Evolutionary conservation across 2,113 vertebrate genomes (phyloP).

Genomic region (Zapornia atra): DNA sequence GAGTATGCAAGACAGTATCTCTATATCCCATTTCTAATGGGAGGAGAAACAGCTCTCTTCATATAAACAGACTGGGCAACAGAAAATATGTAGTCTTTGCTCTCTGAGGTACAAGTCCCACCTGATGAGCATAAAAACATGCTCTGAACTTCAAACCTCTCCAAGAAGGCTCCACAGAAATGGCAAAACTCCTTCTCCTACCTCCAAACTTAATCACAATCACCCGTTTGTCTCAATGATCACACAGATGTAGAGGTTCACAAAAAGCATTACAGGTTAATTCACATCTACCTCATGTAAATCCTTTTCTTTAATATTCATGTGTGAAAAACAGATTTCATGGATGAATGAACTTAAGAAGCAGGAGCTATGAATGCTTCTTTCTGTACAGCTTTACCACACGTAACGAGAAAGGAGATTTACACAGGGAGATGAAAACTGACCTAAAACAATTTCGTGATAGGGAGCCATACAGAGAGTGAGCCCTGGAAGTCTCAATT

Average conservation of each 20-base stretch:
- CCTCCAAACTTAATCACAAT: neutral
- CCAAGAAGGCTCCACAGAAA: neutral
- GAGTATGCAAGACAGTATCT: neutral
- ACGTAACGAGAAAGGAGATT: neutral
- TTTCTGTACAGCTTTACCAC: neutral
- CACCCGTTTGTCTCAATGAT: neutral
- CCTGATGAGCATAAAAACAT: neutral
- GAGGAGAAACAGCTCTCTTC: neutral
- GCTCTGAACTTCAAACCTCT: neutral
- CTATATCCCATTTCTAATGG: neutral
- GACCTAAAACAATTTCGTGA: neutral
- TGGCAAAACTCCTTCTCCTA: neutral
- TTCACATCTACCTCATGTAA: neutral
- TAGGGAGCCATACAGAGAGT: neutral
- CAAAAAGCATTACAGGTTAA: neutral
- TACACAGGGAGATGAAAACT: neutral
- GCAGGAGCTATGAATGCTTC: neutral
- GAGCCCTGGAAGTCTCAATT: neutral
- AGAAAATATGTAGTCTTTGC: neutral
- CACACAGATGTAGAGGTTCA: neutral
- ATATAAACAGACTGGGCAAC: neutral
- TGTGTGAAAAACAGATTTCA: constrained; percentile 4
- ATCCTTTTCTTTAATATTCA: constrained; percentile 11
- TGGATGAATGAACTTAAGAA: neutral
- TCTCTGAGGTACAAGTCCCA: neutral